These are phyloP conservation scores for Pelmatolapia mariae DNA, from an alignment of 2,113 vertebrate species.

Conservation along the genomic window DNA sequence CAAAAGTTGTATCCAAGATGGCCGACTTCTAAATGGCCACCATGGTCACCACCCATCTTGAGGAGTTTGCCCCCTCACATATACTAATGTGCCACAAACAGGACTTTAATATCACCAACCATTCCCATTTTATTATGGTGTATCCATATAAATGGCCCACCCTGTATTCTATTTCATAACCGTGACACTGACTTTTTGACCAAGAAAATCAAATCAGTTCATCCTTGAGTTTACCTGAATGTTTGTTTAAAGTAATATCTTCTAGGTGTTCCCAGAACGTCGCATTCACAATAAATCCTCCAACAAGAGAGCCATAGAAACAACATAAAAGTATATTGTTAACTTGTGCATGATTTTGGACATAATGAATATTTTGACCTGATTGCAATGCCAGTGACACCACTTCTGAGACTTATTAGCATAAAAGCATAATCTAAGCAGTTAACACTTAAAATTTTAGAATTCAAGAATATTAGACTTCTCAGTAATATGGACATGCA, in stretches of 20 bases:
- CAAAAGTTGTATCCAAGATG: background rate
- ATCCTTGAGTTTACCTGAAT: background rate
- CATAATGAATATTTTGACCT: background rate
- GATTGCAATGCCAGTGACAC: background rate
- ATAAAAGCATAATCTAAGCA: background rate
- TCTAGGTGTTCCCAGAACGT: background rate
- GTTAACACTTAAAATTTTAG: background rate
- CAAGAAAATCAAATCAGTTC: background rate
- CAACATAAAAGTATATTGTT: background rate
- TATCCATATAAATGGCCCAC: background rate
- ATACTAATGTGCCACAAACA: background rate
- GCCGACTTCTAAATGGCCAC: background rate
- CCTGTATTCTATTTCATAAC: background rate
- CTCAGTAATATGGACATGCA: background rate
- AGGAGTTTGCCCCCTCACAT: background rate
- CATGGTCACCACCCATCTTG: background rate
- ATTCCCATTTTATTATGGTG: background rate
- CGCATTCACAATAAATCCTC: background rate
- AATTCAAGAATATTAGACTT: background rate
- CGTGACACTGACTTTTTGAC: background rate
- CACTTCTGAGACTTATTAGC: background rate
- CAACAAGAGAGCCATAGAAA: background rate
- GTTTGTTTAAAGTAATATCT: background rate
- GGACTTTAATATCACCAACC: background rate
- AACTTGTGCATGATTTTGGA: background rate